Conservation (phyloP, 2,113 vertebrate species). For the Cheilinus undulatus region DNA sequence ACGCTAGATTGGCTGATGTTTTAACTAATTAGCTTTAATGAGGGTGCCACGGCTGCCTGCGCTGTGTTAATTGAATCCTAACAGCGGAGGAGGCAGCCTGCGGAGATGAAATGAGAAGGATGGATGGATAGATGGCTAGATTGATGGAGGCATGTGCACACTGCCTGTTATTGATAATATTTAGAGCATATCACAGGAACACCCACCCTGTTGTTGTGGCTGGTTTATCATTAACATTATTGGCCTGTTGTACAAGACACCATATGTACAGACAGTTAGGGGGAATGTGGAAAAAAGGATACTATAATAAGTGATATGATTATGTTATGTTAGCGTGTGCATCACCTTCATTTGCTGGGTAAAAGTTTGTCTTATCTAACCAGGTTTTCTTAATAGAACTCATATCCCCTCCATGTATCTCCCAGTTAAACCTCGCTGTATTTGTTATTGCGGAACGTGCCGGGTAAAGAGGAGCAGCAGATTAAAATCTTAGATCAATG, state of each 20-base stretch:
- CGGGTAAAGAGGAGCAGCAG: slow-evolving; percentile 64
- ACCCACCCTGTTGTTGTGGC: slow-evolving; percentile 55
- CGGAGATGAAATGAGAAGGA: slow-evolving; percentile 51
- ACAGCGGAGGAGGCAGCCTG: slow-evolving; percentile 77
- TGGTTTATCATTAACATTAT: slow-evolving; percentile 50
- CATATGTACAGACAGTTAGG: not conserved
- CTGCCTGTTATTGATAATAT: slow-evolving; percentile 65
- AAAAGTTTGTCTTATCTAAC: slow-evolving; percentile 52
- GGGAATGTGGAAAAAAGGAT: not conserved
- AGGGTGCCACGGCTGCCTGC: slow-evolving; percentile 94
- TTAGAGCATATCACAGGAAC: slow-evolving; percentile 65
- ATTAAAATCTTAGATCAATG: slow-evolving; percentile 79
- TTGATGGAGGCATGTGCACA: slow-evolving; percentile 14
- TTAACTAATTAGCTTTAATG: slow-evolving; percentile 99
- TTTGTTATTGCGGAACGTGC: slow-evolving; percentile 68
- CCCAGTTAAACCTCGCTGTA: slow-evolving; percentile 29
- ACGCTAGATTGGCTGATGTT: slow-evolving; percentile 99
- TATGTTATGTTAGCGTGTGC: not conserved
- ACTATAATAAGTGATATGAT: slow-evolving; percentile 17
- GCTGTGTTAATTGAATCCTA: slow-evolving; percentile 96
- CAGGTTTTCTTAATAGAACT: slow-evolving; percentile 47
- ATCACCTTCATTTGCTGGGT: not conserved
- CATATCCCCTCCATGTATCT: slow-evolving; percentile 41
- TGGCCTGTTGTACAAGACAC: slow-evolving; percentile 34
- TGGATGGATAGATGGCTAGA: slow-evolving; percentile 38